Evolutionary conservation across 2,797 vertebrate species (phyloP).

Genomic region (Sibirionetta formosa): DNA sequence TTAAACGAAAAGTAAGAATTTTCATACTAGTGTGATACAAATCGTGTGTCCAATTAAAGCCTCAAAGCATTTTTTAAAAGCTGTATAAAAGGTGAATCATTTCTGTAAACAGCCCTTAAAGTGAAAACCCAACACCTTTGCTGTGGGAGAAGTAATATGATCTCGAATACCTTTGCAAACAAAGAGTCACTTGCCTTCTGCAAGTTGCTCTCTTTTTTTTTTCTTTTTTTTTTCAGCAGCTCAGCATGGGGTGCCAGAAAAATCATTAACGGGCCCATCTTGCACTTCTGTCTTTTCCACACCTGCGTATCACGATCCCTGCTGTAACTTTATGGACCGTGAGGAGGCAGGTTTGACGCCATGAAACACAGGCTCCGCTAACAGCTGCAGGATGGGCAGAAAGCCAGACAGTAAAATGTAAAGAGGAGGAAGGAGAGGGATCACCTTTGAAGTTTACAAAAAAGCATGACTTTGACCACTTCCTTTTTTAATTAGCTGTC

Average conservation of each 20-base stretch:
- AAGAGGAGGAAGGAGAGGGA: conserved; percentile 80
- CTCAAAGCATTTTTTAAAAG: conserved; percentile 76
- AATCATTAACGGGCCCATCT: conserved; percentile 75
- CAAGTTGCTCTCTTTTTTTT: background rate
- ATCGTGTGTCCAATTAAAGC: conserved; percentile 45
- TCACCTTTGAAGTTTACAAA: conserved; percentile 86
- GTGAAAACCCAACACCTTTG: conserved; percentile 71
- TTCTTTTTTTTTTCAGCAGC: conserved; percentile 53
- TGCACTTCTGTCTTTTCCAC: conserved; percentile 79
- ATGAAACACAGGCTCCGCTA: conserved; percentile 69
- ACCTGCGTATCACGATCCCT: conserved; percentile 80
- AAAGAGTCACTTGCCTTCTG: conserved; percentile 60
- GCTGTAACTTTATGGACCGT: conserved; percentile 85
- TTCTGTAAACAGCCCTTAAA: conserved; percentile 68
- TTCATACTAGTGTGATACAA: conserved; percentile 38
- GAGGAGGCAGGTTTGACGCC: conserved; percentile 88
- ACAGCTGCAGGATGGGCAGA: conserved; percentile 83
- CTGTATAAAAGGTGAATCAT: conserved; percentile 73
- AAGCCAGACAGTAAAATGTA: conserved; percentile 86
- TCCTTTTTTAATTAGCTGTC: conserved; percentile 81
- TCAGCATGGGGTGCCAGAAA: conserved; percentile 79
- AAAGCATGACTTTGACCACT: conserved; percentile 84
- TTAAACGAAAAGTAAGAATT: conserved; percentile 46
- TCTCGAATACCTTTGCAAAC: conserved; percentile 62
- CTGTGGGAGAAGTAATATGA: conserved; percentile 46